phyloP scores from a whole-genome alignment of 1,140 invertebrate species.

The Dendrolimus kikuchii region DNA sequence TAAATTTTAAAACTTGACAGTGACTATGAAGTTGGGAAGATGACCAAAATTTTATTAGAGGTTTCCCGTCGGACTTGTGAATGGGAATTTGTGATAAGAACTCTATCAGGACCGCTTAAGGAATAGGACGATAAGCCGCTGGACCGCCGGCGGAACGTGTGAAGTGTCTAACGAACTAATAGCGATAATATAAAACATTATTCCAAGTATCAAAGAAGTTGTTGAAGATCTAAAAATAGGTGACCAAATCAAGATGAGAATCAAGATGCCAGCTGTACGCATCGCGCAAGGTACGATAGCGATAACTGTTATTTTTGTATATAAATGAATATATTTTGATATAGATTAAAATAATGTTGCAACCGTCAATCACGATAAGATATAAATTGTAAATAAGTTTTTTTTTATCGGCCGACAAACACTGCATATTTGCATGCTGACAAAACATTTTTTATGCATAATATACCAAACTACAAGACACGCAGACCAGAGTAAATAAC shows the following conservation, averaged over 20 bases:
- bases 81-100: slow-evolving; percentile 42
- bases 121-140: slow-evolving; percentile 55
- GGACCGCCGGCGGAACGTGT: slow-evolving; percentile 61
- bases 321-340: no score
- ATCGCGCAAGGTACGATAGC: slow-evolving; percentile 87
- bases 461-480: no score
- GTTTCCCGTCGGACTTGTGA: slow-evolving; percentile 54
- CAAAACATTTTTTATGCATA: no score
- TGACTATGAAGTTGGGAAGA: slow-evolving; percentile 45
- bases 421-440: no score
- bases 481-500: no score
- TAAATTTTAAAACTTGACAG: slow-evolving; percentile 17
- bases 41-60: slow-evolving; percentile 38
- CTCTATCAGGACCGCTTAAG: slow-evolving; percentile 56
- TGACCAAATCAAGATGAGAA: slow-evolving; percentile 88
- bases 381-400: no score
- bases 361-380: no score
- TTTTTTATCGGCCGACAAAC: no score
- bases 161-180: slow-evolving; percentile 58
- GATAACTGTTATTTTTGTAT: no score
- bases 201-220: slow-evolving; percentile 56
- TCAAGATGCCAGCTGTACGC: slow-evolving; percentile 95
- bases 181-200: slow-evolving; percentile 47
- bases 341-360: no score
- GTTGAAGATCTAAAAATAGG: slow-evolving; percentile 68